Conservation (phyloP, 1,140 invertebrate genomes). For the Cheumatopsyche charites region DNA sequence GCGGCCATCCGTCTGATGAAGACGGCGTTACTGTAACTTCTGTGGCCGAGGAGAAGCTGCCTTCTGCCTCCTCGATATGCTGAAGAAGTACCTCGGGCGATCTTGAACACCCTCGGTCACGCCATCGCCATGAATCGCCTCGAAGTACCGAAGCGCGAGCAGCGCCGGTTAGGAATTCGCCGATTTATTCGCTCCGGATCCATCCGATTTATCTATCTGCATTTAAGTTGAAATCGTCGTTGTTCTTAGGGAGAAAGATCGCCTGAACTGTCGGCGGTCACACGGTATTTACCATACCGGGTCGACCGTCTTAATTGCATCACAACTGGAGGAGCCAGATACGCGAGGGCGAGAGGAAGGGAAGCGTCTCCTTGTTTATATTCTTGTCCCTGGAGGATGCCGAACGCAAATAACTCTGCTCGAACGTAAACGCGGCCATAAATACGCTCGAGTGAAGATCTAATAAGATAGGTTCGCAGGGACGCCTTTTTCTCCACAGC, state of each 20-base stretch:
- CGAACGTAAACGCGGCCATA: not conserved
- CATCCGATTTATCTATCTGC: too few species aligned
- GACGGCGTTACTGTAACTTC: slow-evolving; percentile 1
- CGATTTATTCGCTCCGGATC: too few species aligned
- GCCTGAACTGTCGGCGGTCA: slow-evolving; percentile 6
- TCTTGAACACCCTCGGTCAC: slow-evolving; percentile 1
- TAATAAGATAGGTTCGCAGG: slow-evolving; percentile 20
- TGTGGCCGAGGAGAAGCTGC: not conserved
- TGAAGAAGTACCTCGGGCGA: not conserved
- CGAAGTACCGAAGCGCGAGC: too few species aligned
- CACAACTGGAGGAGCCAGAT: slow-evolving; percentile 4
- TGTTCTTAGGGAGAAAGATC: too few species aligned
- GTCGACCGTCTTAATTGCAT: slow-evolving; percentile 20
- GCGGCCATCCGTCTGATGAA: not conserved
- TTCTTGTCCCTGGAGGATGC: not conserved
- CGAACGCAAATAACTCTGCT: slow-evolving; percentile 17
- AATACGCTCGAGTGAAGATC: not conserved
- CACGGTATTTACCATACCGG: slow-evolving; percentile 15
- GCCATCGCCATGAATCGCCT: not conserved
- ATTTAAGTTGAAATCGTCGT: too few species aligned
- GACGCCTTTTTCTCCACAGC: not conserved
- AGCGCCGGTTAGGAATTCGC: too few species aligned
- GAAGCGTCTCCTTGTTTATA: slow-evolving; percentile 16
- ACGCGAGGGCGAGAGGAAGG: too few species aligned
- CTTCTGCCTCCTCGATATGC: not conserved